phyloP scores from a whole-genome alignment of 2,113 vertebrate species.

The Okapia johnstoni region DNA sequence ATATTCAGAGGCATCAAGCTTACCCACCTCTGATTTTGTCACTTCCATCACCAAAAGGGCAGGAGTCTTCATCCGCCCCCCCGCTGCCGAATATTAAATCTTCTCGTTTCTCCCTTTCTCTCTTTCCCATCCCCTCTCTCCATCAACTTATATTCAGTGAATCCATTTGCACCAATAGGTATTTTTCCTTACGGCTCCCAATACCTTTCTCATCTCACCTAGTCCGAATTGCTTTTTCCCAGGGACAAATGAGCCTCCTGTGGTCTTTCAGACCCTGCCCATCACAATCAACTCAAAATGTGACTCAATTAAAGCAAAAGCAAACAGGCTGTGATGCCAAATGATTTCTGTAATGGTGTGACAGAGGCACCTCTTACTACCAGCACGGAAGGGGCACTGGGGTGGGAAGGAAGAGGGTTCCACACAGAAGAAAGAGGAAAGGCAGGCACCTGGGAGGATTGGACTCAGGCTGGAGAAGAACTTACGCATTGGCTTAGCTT shows the following conservation, averaged over 20 bases:
- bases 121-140: not conserved
- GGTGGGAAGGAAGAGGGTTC: accelerated
- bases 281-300: not conserved
- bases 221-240: not conserved
- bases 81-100: not conserved
- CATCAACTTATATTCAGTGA: not conserved
- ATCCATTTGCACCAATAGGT: not conserved
- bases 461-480: not conserved
- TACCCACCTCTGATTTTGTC: not conserved
- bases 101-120: not conserved
- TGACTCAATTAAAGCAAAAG: not conserved
- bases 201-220: not conserved
- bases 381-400: not conserved
- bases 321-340: not conserved
- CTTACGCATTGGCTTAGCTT: slow-evolving; percentile 81
- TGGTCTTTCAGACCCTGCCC: not conserved
- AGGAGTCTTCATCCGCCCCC: not conserved
- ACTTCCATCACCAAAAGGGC: not conserved
- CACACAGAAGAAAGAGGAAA: not conserved
- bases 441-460: not conserved
- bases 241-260: not conserved
- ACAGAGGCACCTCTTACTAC: not conserved
- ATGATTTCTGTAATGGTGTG: not conserved
- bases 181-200: not conserved
- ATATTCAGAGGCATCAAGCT: not conserved